Base-by-base conservation (phyloP, 1,140 invertebrate species). In the Manduca sexta region DNA sequence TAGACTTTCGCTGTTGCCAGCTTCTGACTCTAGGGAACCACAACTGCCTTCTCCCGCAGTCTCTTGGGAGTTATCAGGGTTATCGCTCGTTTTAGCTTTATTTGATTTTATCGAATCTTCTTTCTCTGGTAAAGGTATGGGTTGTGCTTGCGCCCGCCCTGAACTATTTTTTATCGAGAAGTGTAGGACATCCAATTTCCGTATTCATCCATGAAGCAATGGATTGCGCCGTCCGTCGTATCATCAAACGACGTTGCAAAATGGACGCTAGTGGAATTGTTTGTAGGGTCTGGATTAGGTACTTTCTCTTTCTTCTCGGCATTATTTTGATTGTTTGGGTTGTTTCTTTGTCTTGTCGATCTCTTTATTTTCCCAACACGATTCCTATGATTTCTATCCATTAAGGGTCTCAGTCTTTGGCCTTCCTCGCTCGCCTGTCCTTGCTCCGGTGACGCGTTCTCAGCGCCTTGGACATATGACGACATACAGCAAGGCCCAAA, bases 231-330 rank as follows among this genome's bases (percentile, higher is more conserved):
- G 64, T 95, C 92, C 4, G 91, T 91, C 0, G 94, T 96, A 60
- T 97, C 95, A 52, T 96, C 93, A 70, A 96, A 94, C 44, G 92
- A 93, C 10, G 90, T 92, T 0, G 95, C 94, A 18, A 96, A 85
- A 70, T 97, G 94, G 34, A 86, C 81, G 47, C 62, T 84, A 13
- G 56, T 74, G 0, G 76, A 63, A 46, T 50, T 69, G 34, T 68
- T 80, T 1, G 70, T 73, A 77, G 51, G 88, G 64, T 69, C 87
- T 50, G 66, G 45, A 29, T 51, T 64, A 3, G 69, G 14, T 12
- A 59, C 53, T 56, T 73, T 84, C n/a, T 75, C 74, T 53, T 74
- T 81, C 49, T 80, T 83, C 13, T 76, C 68, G 16, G 53, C 2
- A 38, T 52, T 64, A 16, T 56, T 77, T 57, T 80, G 78, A 16